Evolutionary conservation across 2,888 invertebrate species (phyloP), one percentile per base, ranked within the genome.

Genomic region (Labia minor): DNA sequence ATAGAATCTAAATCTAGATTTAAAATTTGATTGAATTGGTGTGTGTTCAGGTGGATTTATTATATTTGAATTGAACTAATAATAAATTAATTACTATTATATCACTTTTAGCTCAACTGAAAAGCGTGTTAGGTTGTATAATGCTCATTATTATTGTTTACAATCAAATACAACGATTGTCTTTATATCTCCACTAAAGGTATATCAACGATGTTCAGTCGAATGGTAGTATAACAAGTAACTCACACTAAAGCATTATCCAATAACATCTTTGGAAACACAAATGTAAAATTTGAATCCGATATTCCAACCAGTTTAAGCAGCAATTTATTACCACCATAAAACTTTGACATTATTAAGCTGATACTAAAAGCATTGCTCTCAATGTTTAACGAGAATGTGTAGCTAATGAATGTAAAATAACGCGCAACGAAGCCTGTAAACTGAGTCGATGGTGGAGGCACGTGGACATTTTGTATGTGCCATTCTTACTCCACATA

Each of bases 211-310:
- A 49, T 49, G 49, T 49, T 49, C 49, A 16, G 2, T 3, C 49
- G 16, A 49, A 49, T 49, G 14, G 16, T 14, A 49, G 49, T 11
- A 49, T 49, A 49, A 49, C 49, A 49, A 4, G 49, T 49, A 49
- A 10, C 49, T 14, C 16, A 14, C 16, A 14, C 49, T 49, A 26
- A 8, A 11, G 49, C 49, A 49, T 49, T 14, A 11, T 16, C 49
- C 14, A 49, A 49, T 49, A 49, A 49, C 49, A 49, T 49, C 49
- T 49, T 49, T 49, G 49, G 49, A 11, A 49, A 49, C 49, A 49
- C 49, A 49, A 49, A 49, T 49, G 49, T 49, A 49, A 49, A 49
- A 49, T 49, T 49, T 49, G 49, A 49, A 49, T 49, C 16, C 49
- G 49, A 49, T 49, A 49, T 49, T 49, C 49, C 49, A 49, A 49